Evolutionary conservation across 1,140 invertebrate genomes (phyloP).

Genomic region (Papilio machaon): DNA sequence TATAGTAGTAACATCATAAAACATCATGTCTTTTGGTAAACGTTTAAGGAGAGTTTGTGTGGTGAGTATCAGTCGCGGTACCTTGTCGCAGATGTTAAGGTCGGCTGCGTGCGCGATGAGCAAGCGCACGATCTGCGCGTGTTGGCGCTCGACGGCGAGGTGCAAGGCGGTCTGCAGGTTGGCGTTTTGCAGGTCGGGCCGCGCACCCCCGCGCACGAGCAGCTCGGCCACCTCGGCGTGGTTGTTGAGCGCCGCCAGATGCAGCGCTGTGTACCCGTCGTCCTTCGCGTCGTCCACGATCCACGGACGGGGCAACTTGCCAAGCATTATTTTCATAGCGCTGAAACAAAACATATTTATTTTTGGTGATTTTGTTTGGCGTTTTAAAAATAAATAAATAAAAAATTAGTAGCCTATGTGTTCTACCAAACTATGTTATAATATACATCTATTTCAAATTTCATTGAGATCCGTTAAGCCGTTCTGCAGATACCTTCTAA

Average conservation of each 20-base stretch:
- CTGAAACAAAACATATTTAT: slow-evolving; percentile 82
- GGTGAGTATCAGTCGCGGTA: slow-evolving; percentile 28
- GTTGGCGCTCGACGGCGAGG: slow-evolving; percentile 96
- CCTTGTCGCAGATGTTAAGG: slow-evolving; percentile 96
- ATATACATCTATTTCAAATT: too few relatives aligned
- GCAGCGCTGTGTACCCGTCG: slow-evolving; percentile 98
- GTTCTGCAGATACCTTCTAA: too few relatives aligned
- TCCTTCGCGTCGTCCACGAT: slow-evolving; percentile 99
- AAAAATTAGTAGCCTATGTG: too few relatives aligned
- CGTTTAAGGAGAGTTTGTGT: not conserved
- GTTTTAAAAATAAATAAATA: too few relatives aligned
- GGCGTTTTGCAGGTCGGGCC: slow-evolving; percentile 96
- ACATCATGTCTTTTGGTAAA: too few relatives aligned
- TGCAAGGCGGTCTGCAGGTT: slow-evolving; percentile 98
- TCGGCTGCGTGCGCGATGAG: slow-evolving; percentile 96
- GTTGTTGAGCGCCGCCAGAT: slow-evolving; percentile 97
- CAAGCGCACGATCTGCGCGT: slow-evolving; percentile 96
- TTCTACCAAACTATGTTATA: too few relatives aligned
- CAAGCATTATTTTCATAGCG: slow-evolving; percentile 96
- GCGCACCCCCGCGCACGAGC: slow-evolving; percentile 93
- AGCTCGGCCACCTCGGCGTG: slow-evolving; percentile 98
- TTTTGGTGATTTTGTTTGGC: not conserved
- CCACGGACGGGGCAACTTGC: slow-evolving; percentile 96
- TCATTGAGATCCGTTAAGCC: too few relatives aligned
- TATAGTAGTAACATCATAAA: too few relatives aligned